Evolutionary conservation across 2,113 vertebrate species (phyloP).

Genomic region (Anser brachyrhynchus): DNA sequence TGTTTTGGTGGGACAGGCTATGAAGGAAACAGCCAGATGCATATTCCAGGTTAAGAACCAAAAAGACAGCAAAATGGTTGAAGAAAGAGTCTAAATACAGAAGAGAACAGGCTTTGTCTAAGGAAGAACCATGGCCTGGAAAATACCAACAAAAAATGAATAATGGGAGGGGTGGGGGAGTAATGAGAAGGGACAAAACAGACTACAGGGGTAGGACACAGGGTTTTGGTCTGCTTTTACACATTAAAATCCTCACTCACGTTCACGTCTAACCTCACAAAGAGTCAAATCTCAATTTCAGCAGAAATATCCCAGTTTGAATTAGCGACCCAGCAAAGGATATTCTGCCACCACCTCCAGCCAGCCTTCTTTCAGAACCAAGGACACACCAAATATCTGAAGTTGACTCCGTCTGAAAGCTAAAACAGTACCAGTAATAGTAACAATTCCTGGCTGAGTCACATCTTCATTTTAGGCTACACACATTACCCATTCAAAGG

Average conservation of each 20-base stretch:
- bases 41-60: not conserved
- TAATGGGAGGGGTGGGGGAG: not conserved
- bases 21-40: not conserved
- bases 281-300: not conserved
- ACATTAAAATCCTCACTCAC: not conserved
- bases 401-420: not conserved
- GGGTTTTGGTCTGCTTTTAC: not conserved
- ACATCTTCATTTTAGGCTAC: constrained; percentile 35
- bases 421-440: constrained; percentile 39
- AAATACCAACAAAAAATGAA: not conserved
- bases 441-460: constrained; percentile 46
- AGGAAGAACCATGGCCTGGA: not conserved
- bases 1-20: not conserved
- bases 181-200: not conserved
- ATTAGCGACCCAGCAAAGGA: not conserved
- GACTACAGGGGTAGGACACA: not conserved
- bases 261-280: not conserved
- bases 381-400: constrained; percentile 1
- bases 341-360: not conserved
- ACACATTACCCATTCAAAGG: constrained; percentile 9
- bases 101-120: not conserved
- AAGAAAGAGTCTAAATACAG: not conserved
- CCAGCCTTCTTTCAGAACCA: not conserved
- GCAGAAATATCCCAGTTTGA: not conserved
- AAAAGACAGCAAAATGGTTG: not conserved